Base-by-base conservation (phyloP, 2,888 invertebrate genomes). In the Fragum whitleyi region DNA sequence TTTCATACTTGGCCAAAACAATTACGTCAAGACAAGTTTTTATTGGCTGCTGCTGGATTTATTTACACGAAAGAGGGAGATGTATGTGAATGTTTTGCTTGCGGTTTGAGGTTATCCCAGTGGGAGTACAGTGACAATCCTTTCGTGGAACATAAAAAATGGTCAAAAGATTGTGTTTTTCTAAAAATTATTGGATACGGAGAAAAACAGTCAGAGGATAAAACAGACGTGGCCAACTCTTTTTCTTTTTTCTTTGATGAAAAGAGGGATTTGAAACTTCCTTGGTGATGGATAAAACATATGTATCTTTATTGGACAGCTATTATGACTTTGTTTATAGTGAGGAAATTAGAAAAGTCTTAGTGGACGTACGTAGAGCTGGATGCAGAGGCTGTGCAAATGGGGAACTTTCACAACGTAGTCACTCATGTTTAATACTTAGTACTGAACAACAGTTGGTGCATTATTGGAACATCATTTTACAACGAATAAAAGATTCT, bases 311-410 rank as follows among this genome's bases (percentile, higher is more conserved):
- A 55, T 29, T 82, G 26, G 59, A 78, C 9, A 75, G 75, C 21
- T 82, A 82, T 62, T 82, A 79, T 26, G 76, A 82, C 68, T 81
- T 78, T 68, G 61, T 77, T 42, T 81, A 81, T 28, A 71, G 72
- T 42, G 61, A 69, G 28, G 82, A 82, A 73, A 82, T 79, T 21
- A 53, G 16, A 16, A 21, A n/a, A 0, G 71, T 67, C 19, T 73
- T 79, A 72, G 19, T 28, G 28, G 11, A 47, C 23, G 76, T 82
- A 1, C 73, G 75, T 47, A 73, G 29, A 74, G 69, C 23, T 28
- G 78, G 69, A 32, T 79, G 82, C 68, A 3, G n/a, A 0, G 78
- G 82, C 11, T 82, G 82, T 65, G 28, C 47, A 39, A 69, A 36
- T 5, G 26, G 51, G 53, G 16, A 51, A 65, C 47, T 78, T 26